phyloP scores from a whole-genome alignment of 2,797 vertebrate species.

The Coilia nasus region DNA sequence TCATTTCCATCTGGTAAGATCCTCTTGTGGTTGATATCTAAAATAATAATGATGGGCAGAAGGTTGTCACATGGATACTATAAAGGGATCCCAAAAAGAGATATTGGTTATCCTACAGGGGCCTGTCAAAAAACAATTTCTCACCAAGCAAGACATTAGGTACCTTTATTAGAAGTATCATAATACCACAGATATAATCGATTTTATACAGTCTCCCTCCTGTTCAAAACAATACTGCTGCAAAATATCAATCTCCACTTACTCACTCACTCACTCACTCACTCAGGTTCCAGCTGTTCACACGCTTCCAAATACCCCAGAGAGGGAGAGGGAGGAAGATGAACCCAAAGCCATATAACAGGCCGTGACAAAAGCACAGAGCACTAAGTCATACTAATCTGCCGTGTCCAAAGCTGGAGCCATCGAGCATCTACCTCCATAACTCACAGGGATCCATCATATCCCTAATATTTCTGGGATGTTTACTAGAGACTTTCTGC shows the following conservation, averaged over 20 bases:
- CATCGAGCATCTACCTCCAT: neutral
- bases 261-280: neutral
- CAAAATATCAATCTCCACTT: neutral
- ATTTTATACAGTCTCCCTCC: neutral
- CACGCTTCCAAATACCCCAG: neutral
- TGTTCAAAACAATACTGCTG: neutral
- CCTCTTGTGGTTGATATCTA: too few relatives aligned
- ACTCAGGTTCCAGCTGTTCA: neutral
- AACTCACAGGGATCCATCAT: neutral
- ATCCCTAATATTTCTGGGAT: neutral
- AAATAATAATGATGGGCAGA: too few relatives aligned
- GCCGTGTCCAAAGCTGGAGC: neutral
- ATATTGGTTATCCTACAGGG: neutral
- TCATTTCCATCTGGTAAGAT: too few relatives aligned
- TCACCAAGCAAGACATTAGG: neutral
- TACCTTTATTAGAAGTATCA: neutral
- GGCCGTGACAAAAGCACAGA: neutral
- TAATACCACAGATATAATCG: neutral
- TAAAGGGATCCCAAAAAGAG: too few relatives aligned
- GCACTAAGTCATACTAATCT: slow-evolving; percentile 1
- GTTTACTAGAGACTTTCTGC: too few relatives aligned
- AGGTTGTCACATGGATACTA: too few relatives aligned
- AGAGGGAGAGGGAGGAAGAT: neutral
- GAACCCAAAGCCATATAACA: neutral
- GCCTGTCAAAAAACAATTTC: neutral